phyloP scores from a whole-genome alignment of 2,113 vertebrate genomes.

The Oplegnathus fasciatus region DNA sequence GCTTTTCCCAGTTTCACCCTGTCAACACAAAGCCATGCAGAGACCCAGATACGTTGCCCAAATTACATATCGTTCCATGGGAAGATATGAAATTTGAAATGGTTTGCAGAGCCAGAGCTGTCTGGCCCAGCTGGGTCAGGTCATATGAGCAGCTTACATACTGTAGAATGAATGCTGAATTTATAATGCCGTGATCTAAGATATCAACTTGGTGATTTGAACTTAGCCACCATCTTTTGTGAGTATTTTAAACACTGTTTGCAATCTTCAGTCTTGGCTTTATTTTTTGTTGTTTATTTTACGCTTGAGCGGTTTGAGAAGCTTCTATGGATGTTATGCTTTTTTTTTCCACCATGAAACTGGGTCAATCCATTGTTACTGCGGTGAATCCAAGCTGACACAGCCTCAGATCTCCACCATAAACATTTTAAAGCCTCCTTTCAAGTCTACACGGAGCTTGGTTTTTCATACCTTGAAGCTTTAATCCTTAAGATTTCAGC shows the following conservation, averaged over 20 bases:
- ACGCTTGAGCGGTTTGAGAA: slow-evolving; percentile 2
- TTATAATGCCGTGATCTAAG: not conserved
- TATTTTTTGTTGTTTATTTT: not conserved
- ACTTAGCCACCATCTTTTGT: not conserved
- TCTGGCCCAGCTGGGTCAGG: slow-evolving; percentile 15
- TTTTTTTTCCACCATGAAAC: slow-evolving; percentile 7
- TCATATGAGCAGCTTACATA: not conserved
- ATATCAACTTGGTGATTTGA: not conserved
- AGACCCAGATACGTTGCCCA: slow-evolving; percentile 11
- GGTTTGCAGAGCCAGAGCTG: slow-evolving; percentile 26
- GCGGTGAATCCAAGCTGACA: slow-evolving; percentile 16
- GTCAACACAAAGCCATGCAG: not conserved
- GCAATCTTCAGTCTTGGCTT: not conserved
- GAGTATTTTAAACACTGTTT: not conserved
- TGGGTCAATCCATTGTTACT: slow-evolving; percentile 38
- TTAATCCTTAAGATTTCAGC: not conserved
- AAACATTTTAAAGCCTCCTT: slow-evolving; percentile 27
- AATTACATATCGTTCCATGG: slow-evolving; percentile 7
- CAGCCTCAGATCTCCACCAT: not conserved
- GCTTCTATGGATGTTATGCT: slow-evolving; percentile 11
- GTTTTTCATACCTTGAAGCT: not conserved
- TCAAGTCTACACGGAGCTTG: slow-evolving; percentile 14
- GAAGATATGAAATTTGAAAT: slow-evolving; percentile 28
- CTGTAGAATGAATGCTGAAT: not conserved
- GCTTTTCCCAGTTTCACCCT: not conserved